Percentiles rank a stretch among this genome's conserved stretches.
Evolutionary conservation across 2,888 invertebrate species (phyloP).

Genomic region (Trichogramma dendrolimi): DNA sequence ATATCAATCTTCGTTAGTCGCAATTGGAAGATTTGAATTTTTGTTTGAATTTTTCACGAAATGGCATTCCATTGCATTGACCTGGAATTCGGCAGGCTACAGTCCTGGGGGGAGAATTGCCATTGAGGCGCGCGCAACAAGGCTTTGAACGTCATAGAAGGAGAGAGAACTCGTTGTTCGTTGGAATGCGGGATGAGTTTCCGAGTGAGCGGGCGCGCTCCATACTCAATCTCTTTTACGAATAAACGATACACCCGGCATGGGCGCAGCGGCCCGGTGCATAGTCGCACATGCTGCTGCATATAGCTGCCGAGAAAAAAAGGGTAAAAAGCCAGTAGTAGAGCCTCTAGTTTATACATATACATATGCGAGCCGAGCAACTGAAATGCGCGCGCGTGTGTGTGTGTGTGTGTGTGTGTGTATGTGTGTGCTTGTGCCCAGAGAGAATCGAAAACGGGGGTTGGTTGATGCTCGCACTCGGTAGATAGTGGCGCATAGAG

Average conservation of each 20-base stretch:
- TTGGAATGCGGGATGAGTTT: constrained; percentile 33
- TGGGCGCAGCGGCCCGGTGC: background rate
- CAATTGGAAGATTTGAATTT: too few relatives aligned
- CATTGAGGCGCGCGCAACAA: constrained; percentile 3
- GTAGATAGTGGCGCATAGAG: constrained; percentile 4
- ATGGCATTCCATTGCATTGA: too few relatives aligned
- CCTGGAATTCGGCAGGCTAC: constrained; percentile 2
- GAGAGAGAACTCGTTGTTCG: constrained; percentile 22
- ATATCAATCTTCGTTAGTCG: background rate
- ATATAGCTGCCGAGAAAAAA: background rate
- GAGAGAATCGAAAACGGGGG: constrained; percentile 12
- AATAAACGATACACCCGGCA: background rate
- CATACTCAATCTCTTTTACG: too few relatives aligned
- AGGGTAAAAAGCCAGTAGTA: constrained; percentile 1
- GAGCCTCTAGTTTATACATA: too few relatives aligned
- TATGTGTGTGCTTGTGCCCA: too few relatives aligned
- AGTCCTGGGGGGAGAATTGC: background rate
- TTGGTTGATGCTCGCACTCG: constrained; percentile 13
- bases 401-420: too few relatives aligned
- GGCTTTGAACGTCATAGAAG: constrained; percentile 28
- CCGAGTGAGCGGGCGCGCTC: constrained; percentile 3
- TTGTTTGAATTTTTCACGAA: too few relatives aligned
- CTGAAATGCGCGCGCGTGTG: too few relatives aligned
- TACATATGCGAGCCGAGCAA: too few relatives aligned
- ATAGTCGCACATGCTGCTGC: too few relatives aligned